Evolutionary conservation across 1,140 invertebrate species (phyloP), one percentile per base, ranked within the genome.

Genomic region (Diachasma alloeum): DNA sequence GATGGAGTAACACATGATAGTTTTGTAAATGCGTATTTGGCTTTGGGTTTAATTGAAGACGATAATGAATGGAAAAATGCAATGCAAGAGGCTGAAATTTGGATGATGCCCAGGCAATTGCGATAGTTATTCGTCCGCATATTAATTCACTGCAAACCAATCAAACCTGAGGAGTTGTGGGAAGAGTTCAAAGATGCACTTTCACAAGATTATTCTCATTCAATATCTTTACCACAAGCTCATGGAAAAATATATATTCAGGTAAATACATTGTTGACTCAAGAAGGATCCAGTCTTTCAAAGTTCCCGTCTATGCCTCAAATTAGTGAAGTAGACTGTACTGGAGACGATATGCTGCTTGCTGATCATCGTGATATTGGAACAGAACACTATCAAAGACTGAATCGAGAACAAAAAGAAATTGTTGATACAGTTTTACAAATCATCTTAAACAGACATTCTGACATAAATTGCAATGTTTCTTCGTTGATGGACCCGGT

Each of bases 11-110:
- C 19, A 13, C 11, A 37, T 6, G 8, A 44, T 11, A 73, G 56
- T 6, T 77, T 53, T 59, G 42, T 36, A 13, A 59, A 19, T 66
- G 37, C 70, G 11, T 77, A 71, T 24, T 68, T 77, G 39, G 63
- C 70, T 19, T 68, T 72, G 31, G 70, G 71, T 17, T 67, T 74
- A 67, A 77, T 77, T 44, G 76, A 73, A 68, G 36, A 73, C 56
- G 76, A 77, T 36, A 67, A 77, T 24, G 69, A 77, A 31, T 77
- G 71, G 71, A 63, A 48, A 53, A 10, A 42, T 19, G 63, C 76
- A 11, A 68, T 77, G 56, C 37, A 77, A 19, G 71, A 73, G 53
- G 70, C 71, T 17, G 70, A 72, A 39, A 44, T n/a, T n/a, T n/a
- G n/a, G n/a, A n/a, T n/a, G n/a, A n/a, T n/a, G n/a, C n/a, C n/a